These are phyloP conservation scores for Trissolcus basalis DNA, from an alignment of 1,140 invertebrate genomes.

Conservation along the genomic window DNA sequence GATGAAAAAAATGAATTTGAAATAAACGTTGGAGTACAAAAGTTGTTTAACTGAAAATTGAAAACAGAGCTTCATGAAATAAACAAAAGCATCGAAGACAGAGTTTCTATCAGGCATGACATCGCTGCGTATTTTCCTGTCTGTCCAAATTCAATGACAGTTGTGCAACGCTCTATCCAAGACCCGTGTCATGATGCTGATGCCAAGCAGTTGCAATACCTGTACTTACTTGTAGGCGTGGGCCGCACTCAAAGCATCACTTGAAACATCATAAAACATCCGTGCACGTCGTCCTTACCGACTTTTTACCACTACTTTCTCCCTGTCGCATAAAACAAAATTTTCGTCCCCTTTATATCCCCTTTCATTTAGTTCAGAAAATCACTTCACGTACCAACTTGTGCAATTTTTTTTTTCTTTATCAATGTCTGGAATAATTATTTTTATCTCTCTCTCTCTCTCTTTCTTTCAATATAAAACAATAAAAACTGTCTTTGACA, in stretches of 20 bases:
- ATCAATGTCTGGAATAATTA: too few species aligned
- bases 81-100: constrained; percentile 31
- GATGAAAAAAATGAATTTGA: too few species aligned
- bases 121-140: constrained; percentile 33
- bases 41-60: background rate
- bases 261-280: constrained; percentile 32
- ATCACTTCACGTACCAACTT: constrained; percentile 12
- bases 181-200: constrained; percentile 29
- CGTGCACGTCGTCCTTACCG: constrained; percentile 38
- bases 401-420: constrained; percentile 6
- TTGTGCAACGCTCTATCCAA: constrained; percentile 29
- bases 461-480: too few species aligned
- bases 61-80: constrained; percentile 32
- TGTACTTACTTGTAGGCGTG: constrained; percentile 37
- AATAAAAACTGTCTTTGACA: too few species aligned
- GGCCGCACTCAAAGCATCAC: constrained; percentile 41
- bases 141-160: constrained; percentile 50
- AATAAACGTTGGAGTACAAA: too few species aligned
- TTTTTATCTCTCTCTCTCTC: too few species aligned
- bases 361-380: constrained; percentile 3
- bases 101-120: constrained; percentile 26
- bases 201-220: constrained; percentile 24
- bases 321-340: constrained; percentile 25
- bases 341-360: constrained; percentile 23
- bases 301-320: constrained; percentile 57